Base-by-base conservation (phyloP, 2,113 vertebrate genomes). In the Cyanoramphus novaezelandiae region DNA sequence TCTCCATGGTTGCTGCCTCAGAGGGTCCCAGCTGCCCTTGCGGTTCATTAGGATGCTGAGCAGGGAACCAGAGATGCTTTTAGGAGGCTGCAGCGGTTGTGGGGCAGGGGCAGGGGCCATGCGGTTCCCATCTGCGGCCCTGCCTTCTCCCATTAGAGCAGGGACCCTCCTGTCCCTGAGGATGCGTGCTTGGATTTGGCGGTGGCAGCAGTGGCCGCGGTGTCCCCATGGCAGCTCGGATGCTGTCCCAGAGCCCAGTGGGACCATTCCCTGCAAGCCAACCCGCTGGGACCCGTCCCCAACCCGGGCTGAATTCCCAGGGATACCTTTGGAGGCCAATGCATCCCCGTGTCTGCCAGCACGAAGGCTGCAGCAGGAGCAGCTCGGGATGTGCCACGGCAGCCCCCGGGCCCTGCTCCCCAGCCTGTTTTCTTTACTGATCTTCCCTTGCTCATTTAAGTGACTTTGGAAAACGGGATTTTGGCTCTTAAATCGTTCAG, bases 401-500 rank as follows among this genome's bases (percentile, higher is more conserved):
- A 49, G 77, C 68, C 71, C 35, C 79, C 43, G 21, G 65, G 62
- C 68, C 72, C 52, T 28, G 65, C 84, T 69, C 77, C 24, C 82
- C 17, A 3, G 31, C 15, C 1, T 83, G 68, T 92, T 91, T 91
- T 67, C 94, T 81, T 74, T 88, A 11, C 84, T 41, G 89, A 76
- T 90, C 87, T 87, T 57, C 79, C 27, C 92, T 92, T 69, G 89
- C 87, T 94, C 70, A 6, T 72, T 94, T 92, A 65, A 91, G 93
- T 95, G 95, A 96, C 95, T 96, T 85, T 95, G 90, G 96, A 96
- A 96, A 96, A 95, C 87, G 94, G 93, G 96, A 95, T 95, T 92
- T 95, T 95, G 95, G 95, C 95, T 93, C 95, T 94, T 96, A 90
- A 96, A 94, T 96, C 82, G 39, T 95, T 95, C 95, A 96, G 95